Evolutionary conservation across 2,113 vertebrate genomes (phyloP).

Genomic region (Bucco capensis): DNA sequence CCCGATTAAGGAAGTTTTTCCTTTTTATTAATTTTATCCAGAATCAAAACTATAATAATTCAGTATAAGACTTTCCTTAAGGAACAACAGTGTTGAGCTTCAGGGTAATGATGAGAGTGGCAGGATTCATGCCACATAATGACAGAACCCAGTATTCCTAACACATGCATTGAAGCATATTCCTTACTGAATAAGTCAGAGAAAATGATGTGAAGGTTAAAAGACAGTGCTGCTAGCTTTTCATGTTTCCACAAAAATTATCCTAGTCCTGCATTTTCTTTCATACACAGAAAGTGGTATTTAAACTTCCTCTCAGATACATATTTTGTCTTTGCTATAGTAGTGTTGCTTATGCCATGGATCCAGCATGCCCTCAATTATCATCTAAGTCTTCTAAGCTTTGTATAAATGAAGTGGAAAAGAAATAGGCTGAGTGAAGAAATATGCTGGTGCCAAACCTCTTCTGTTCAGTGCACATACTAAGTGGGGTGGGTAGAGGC

Average conservation of each 20-base stretch:
- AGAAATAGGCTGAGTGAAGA: background rate
- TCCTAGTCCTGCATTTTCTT: background rate
- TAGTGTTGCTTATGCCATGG: background rate
- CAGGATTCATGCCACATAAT: constrained; percentile 9
- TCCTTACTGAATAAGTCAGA: constrained; percentile 39
- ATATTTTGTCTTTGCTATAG: background rate
- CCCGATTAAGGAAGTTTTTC: too few species aligned
- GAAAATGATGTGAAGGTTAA: constrained; percentile 40
- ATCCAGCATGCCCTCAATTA: background rate
- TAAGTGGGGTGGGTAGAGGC: fast-evolving
- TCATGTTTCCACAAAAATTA: background rate
- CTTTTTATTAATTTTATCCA: background rate
- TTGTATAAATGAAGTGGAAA: background rate
- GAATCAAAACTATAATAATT: background rate
- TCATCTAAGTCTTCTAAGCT: background rate
- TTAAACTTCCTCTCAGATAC: background rate
- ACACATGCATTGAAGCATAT: constrained; percentile 19
- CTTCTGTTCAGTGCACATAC: background rate
- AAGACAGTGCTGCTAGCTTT: background rate
- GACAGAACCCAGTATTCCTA: constrained; percentile 14
- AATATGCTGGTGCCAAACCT: background rate
- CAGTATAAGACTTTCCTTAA: background rate
- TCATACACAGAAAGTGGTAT: background rate
- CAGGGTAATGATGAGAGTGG: constrained; percentile 31
- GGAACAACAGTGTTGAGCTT: constrained; percentile 1